A percentile compares a stretch with the other conserved stretches of the same genome.
These are phyloP conservation scores for Onchidella celtica DNA, from an alignment of 2,888 invertebrate species.

Conservation along the genomic window DNA sequence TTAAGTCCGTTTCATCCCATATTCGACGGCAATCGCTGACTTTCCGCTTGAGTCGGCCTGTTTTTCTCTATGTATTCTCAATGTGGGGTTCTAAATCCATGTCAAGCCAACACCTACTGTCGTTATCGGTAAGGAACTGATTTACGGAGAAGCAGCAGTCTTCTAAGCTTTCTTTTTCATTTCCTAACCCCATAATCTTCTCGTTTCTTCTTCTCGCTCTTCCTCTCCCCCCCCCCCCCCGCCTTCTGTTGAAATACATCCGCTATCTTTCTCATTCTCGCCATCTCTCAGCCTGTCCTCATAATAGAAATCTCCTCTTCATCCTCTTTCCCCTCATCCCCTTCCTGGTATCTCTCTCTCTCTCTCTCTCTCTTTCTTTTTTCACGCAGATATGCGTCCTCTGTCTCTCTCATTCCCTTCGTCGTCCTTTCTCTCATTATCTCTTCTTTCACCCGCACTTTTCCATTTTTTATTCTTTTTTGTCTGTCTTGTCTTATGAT, in stretches of 20 bases:
- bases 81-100: too few relatives aligned
- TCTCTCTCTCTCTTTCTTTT: background rate
- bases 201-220: background rate
- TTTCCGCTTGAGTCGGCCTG: too few relatives aligned
- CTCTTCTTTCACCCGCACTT: background rate
- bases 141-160: too few relatives aligned
- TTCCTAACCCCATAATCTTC: background rate
- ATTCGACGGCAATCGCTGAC: too few relatives aligned
- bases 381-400: background rate
- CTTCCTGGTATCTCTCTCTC: background rate
- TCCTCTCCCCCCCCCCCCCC: background rate
- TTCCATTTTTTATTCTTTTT: background rate
- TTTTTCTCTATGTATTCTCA: too few relatives aligned
- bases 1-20: too few relatives aligned
- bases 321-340: background rate
- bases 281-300: background rate
- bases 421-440: background rate
- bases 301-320: background rate
- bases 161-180: background rate
- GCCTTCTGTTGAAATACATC: too few relatives aligned
- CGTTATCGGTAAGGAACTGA: too few relatives aligned
- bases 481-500: background rate
- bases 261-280: background rate
- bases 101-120: too few relatives aligned
- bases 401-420: conserved; percentile 3